Evolutionary conservation across 2,113 vertebrate species (phyloP), one percentile per base, ranked within the genome.

Genomic region (Paraplagusia blochii): DNA sequence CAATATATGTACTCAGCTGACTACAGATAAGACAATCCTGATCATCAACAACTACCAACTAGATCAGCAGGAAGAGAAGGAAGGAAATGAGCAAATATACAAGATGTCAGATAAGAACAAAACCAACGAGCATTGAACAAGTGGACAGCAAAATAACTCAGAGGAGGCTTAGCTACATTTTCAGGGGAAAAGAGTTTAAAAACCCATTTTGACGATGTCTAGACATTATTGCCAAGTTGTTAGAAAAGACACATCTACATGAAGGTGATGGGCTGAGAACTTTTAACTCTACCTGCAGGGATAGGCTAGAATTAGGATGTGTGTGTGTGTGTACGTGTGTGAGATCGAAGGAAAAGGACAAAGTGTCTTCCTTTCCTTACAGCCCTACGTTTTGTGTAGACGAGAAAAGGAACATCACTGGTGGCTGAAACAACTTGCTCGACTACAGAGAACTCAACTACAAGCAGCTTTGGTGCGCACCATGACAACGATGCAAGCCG

Each of bases 1-100:
- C 80, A 86, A 85, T 89, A 88, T 85, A 91, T 89, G 88, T 88
- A 91, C 84, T 87, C 84, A 63, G 82, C 76, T 85, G 87, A 88
- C 88, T 89, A 89, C 87, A 86, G 80, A 86, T 75, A 87, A n/a
- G 83, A 88, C 85, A 86, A 88, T 88, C 87, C 87, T 87, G 80
- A 89, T 86, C 87, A 88, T 85, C 81, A 85, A 89, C 82, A 77
- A 88, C 88, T 84, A 90, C 77, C 79, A 87, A n/a, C 89, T 84
- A 85, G 64, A 87, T 82, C 64, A 72, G 84, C 82, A 79, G 76
- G 80, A 58, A 54, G 12, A 66, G n/a, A n/a, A n/a, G n/a, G n/a
- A n/a, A n/a, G 53, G 56, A 61, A 57, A 69, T 69, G 77, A 77
- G 79, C 50, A 81, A 85, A 85, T 80, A 76, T 85, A 89, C 85